phyloP scores from a whole-genome alignment of 2,888 invertebrate species.

The Anarsia innoxiella region DNA sequence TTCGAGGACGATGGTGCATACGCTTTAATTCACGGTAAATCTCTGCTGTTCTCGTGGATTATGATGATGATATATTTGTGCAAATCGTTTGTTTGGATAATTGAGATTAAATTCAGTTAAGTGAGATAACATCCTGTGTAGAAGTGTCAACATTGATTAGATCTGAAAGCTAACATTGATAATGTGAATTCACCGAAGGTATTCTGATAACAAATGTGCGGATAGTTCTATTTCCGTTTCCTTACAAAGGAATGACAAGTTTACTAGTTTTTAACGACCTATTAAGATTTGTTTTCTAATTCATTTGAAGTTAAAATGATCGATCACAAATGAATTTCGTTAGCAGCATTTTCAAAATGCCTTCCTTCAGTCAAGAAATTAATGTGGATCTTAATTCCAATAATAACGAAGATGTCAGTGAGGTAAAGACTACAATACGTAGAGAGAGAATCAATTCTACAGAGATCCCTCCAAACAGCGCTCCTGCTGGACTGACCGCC shows the following conservation, averaged over 20 bases:
- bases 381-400: conserved; percentile 58
- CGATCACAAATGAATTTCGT: conserved; percentile 30
- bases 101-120: conserved; percentile 31
- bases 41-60: conserved; percentile 45
- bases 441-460: too few species aligned
- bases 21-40: conserved; percentile 41
- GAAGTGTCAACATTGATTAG: conserved; percentile 37
- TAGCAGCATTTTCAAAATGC: conserved; percentile 44
- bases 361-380: conserved; percentile 59
- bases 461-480: conserved; percentile 31
- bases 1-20: conserved; percentile 55
- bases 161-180: conserved; percentile 37
- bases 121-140: conserved; percentile 37
- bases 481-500: conserved; percentile 42
- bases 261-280: conserved; percentile 15
- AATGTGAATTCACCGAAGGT: conserved; percentile 33
- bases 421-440: conserved; percentile 40
- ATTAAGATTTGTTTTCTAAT: conserved; percentile 8
- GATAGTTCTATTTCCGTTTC: conserved; percentile 29
- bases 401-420: conserved; percentile 44
- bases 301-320: conserved; percentile 6
- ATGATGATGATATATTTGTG: conserved; percentile 47
- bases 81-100: conserved; percentile 30
- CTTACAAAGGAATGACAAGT: conserved; percentile 4
- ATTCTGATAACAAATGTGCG: conserved; percentile 46